A percentile compares a stretch with the other conserved stretches of the same genome.
phyloP scores from a whole-genome alignment of 2,113 vertebrate genomes.

The Charina bottae region DNA sequence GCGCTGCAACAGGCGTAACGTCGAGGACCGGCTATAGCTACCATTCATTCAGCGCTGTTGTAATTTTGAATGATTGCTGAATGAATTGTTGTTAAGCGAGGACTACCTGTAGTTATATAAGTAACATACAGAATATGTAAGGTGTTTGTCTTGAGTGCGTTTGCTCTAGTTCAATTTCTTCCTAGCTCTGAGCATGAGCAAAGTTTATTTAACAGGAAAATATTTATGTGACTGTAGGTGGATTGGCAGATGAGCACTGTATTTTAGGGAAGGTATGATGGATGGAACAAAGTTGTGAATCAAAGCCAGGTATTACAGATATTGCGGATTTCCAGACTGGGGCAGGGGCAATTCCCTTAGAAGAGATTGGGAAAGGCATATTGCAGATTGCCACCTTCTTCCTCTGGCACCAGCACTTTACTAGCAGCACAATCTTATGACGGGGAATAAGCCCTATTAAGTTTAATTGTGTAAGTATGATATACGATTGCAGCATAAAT shows the following conservation, averaged over 20 bases:
- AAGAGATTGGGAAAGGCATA: neutral
- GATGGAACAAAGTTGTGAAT: neutral
- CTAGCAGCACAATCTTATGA: neutral
- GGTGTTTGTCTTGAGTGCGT: neutral
- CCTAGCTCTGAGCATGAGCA: neutral
- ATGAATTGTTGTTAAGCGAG: neutral
- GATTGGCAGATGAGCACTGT: neutral
- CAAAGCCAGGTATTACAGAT: neutral
- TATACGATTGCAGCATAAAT: neutral
- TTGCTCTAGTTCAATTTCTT: neutral
- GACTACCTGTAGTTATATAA: neutral
- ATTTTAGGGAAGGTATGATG: neutral
- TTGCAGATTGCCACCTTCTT: neutral
- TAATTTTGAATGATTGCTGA: neutral
- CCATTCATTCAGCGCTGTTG: neutral
- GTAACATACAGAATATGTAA: neutral
- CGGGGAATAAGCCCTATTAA: neutral
- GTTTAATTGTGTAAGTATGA: neutral
- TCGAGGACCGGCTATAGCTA: neutral
- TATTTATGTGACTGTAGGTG: neutral
- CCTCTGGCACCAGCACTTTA: conserved; percentile 25
- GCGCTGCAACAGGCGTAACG: neutral
- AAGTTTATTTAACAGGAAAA: neutral
- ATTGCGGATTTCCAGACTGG: neutral
- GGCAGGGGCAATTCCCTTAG: no score